phyloP scores from a whole-genome alignment of 2,113 vertebrate species.

The Antechinus stuartii region DNA sequence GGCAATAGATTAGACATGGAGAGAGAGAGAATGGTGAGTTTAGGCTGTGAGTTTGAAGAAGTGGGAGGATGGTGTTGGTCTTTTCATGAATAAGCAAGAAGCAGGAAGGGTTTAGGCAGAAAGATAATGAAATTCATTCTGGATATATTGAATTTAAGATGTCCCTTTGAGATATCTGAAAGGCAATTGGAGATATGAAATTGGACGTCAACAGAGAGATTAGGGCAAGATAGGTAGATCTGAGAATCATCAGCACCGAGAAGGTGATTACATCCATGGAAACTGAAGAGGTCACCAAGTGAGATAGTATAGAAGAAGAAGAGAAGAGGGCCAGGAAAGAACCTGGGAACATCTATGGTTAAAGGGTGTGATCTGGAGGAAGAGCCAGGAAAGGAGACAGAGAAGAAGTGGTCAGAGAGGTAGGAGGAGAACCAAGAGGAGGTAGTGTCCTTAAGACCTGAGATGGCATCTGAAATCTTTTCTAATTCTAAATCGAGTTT shows the following conservation, averaged over 20 bases:
- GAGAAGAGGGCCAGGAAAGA: not conserved
- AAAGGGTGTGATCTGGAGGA: not conserved
- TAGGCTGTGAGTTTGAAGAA: not conserved
- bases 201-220: not conserved
- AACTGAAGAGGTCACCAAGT: not conserved
- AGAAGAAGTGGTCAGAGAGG: not conserved
- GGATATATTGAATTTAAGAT: not conserved
- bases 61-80: not conserved
- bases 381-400: not conserved
- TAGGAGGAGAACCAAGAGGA: not conserved
- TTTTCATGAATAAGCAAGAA: not conserved
- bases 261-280: not conserved
- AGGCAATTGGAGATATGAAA: not conserved
- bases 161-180: not conserved
- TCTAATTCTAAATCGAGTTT: not conserved
- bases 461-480: not conserved
- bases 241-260: not conserved
- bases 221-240: not conserved
- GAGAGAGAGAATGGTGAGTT: not conserved
- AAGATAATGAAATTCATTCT: not conserved
- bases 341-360: not conserved
- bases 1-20: not conserved
- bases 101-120: not conserved
- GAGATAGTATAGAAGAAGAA: not conserved
- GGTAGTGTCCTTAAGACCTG: not conserved